These are phyloP conservation scores for Atrichornis clamosus DNA, from an alignment of 2,113 vertebrate genomes.

Conservation along the genomic window DNA sequence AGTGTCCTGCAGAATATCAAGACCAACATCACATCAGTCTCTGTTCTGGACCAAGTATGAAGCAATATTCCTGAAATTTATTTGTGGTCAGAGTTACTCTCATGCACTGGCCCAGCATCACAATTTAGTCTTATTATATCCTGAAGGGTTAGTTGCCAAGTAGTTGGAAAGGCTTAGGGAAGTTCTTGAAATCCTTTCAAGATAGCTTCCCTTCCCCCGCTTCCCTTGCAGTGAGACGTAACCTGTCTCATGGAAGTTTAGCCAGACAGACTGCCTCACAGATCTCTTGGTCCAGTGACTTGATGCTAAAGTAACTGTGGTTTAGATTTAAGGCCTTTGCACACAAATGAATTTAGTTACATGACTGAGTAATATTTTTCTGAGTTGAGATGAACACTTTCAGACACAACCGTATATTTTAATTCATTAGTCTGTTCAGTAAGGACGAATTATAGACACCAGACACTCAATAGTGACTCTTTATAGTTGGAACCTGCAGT, in stretches of 20 bases:
- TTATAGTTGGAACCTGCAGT: background rate
- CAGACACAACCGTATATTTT: background rate
- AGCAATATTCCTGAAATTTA: background rate
- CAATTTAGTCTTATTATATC: conserved; percentile 12
- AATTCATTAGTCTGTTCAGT: background rate
- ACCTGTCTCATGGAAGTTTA: conserved; percentile 6
- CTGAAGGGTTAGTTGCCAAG: conserved; percentile 18
- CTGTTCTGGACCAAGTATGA: background rate
- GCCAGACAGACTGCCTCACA: background rate
- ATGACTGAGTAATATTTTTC: background rate
- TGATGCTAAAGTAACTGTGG: conserved; percentile 10
- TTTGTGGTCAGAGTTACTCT: background rate
- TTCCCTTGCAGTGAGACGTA: background rate
- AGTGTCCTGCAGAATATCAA: background rate
- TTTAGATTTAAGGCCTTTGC: background rate
- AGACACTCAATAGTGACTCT: background rate
- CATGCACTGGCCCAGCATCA: background rate
- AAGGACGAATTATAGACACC: background rate
- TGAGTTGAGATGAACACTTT: background rate
- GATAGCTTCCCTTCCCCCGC: background rate
- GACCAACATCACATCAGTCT: background rate
- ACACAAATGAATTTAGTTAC: background rate
- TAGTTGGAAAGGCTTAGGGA: conserved; percentile 6
- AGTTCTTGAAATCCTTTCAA: conserved; percentile 45
- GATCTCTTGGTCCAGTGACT: conserved; percentile 7